Base-by-base conservation (phyloP, 2,888 invertebrate species). In the Quadroppia sp. region DNA sequence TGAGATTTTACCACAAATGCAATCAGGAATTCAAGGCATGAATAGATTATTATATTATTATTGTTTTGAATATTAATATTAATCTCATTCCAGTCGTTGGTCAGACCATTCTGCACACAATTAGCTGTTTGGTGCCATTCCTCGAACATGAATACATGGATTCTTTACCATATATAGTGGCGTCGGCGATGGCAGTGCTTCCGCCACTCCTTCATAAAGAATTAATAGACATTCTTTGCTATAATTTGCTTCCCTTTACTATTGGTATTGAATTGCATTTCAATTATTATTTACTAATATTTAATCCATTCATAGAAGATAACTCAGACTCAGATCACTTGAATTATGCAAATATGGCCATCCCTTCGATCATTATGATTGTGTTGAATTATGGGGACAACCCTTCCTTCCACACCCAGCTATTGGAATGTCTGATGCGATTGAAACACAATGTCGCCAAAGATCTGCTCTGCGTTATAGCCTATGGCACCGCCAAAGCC, bases 71-170 rank as follows among this genome's bases (percentile, higher is more conserved):
- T n/a, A n/a, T n/a, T n/a, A n/a, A n/a, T n/a, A n/a, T n/a, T n/a
- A n/a, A n/a, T 75, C 76, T 76, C 76, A 76, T 84, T 86, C 0
- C 82, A 94, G 97, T 89, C 73, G 92, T 98, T 82, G 97, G 96
- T 17, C 91, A 93, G 85, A 90, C 94, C 36, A 87, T 97, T 72
- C 87, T 99, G 48, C 94, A 95, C 83, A 94, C 95, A 79, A 86
- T 98, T 77, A 93, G 94, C 77, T 96, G 96, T 82, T 86, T 99
- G 78, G 87, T 98, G 77, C 95, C 98, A 15, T 99, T 99, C 84
- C 85, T 99, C 81, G 97, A 98, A 82, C 91, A 94, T 82, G 97
- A 98, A 82, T 87, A 93, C 81, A 91, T 99, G 79, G 97, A 98
- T 85, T 92, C 93, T 80, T 86, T 99, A 79, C 95, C 98, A 28